Base-by-base conservation (phyloP, 2,797 vertebrate species). In the Poecilia picta region DNA sequence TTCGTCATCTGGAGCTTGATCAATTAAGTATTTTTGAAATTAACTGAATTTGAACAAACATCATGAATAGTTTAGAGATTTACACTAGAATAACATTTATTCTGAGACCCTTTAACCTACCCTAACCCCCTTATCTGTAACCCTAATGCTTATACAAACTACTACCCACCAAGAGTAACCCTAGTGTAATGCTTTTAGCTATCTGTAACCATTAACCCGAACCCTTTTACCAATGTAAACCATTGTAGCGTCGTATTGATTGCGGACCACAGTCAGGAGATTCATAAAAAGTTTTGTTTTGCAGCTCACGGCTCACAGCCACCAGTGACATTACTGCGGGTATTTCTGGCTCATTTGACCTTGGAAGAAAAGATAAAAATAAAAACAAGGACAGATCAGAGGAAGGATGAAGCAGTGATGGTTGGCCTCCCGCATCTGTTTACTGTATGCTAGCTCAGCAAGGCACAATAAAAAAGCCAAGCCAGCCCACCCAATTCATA, bases 1-100 rank as follows among this genome's bases (percentile, higher is more conserved):
- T 94, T 93, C 85, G 94, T 94, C 95, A 94, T 89, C 72, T 43
- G 72, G 73, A 84, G 75, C 72, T 43, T 10, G 25, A n/a, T n/a
- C 53, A 20, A 20, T 20, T 7, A 49, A 49, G 18, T 49, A 49
- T 49, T 20, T 49, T 20, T 47, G 6, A 49, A 49, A 49, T 49
- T 49, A 20, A 20, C 2, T 49, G 18, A 49, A 49, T 49, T 20
- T 49, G 18, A 49, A 59, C 72, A 79, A 77, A 85, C 89, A 90
- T 90, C 89, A 80, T 46, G 72, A 49, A 87, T 77, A 15, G 79
- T 92, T 71, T 89, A 90, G 81, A 70, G 73, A 82, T 71, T 86
- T 53, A 79, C 81, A 79, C 45, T 51, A 15, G 39, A 62, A 25
- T 20, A 45, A 80, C 57, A 80, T 75, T 70, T 7, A 39, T 16